A percentile compares a stretch with the other conserved stretches of the same genome.
phyloP scores from a whole-genome alignment of 1,140 invertebrate genomes.

The Apis cerana region DNA sequence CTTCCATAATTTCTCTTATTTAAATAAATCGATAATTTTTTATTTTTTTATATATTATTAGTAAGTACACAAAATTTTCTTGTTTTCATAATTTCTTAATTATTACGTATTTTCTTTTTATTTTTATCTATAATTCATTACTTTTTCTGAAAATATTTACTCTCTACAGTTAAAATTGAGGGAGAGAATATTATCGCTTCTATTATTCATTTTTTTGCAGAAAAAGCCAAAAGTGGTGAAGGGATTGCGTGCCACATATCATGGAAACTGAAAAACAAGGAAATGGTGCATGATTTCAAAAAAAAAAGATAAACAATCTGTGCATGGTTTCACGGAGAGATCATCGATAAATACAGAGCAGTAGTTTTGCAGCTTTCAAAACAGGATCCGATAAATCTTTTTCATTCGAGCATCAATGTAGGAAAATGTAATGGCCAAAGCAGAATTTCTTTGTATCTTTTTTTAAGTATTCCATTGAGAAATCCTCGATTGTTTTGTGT shows the following conservation, averaged over 20 bases:
- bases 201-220: background rate
- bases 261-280: background rate
- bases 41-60: no score
- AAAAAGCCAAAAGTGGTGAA: background rate
- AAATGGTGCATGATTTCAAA: background rate
- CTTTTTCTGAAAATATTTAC: background rate
- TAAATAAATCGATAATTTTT: background rate
- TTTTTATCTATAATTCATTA: background rate
- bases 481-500: conserved; percentile 56
- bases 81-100: background rate
- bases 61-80: no score
- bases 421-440: conserved; percentile 59
- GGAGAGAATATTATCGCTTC: background rate
- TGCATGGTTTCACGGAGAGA: conserved; percentile 1
- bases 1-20: background rate
- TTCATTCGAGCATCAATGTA: conserved; percentile 50
- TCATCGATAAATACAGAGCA: conserved; percentile 22
- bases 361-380: conserved; percentile 1
- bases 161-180: background rate
- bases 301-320: background rate
- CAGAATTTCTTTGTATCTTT: conserved; percentile 25
- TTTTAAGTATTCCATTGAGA: conserved; percentile 49
- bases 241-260: conserved; percentile 16
- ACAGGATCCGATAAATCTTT: conserved; percentile 11
- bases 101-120: background rate